Conservation (phyloP, 2,888 invertebrate genomes). For the Emmelina monodactyla region DNA sequence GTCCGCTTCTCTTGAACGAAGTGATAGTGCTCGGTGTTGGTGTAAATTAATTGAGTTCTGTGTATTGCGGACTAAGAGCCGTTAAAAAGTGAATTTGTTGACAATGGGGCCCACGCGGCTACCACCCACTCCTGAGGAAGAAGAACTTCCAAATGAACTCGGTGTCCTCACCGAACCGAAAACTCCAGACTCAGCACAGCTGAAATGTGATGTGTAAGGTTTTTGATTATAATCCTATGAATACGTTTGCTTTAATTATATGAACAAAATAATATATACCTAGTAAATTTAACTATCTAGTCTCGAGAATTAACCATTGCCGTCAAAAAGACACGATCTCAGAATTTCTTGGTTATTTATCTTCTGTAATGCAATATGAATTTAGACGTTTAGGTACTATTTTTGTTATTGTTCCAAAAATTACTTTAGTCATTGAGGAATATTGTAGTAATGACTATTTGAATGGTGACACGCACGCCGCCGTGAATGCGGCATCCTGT, state of each 20-base stretch:
- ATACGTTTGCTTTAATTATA: no score
- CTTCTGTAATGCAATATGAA: no score
- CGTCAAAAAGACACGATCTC: no score
- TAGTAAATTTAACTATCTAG: no score
- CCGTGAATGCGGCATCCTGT: constrained; percentile 18
- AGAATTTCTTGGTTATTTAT: no score
- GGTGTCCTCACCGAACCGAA: constrained; percentile 25
- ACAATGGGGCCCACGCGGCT: constrained; percentile 53
- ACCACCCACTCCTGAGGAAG: constrained; percentile 50
- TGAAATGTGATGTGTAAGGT: constrained; percentile 38
- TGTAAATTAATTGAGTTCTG: constrained; percentile 9
- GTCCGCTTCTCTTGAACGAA: constrained; percentile 13
- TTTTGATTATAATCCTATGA: constrained; percentile 2
- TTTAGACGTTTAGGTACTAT: no score
- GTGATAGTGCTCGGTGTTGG: neutral
- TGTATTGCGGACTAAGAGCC: neutral
- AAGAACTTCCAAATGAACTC: constrained; percentile 33
- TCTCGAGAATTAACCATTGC: no score
- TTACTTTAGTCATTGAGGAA: no score
- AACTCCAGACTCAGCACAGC: constrained; percentile 25
- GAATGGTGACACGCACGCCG: constrained; percentile 36
- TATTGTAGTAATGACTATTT: no score
- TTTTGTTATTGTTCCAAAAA: no score
- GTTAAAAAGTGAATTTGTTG: no score
- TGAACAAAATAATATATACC: no score